Conservation (phyloP, 2,797 vertebrate genomes). For the Neopelma chrysocephalum region DNA sequence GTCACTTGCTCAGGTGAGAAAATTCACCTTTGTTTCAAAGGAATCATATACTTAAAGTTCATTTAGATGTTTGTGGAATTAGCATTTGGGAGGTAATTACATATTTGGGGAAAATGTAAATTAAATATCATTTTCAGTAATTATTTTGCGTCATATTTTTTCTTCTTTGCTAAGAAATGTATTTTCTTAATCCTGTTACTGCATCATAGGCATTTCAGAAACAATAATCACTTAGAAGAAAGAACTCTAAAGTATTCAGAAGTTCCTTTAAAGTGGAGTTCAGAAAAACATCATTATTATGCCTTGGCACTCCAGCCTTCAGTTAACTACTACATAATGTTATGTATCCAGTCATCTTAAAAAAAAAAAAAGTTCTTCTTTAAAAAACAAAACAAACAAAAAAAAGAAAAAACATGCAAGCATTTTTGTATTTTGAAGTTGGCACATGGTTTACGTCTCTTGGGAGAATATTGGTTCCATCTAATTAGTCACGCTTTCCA, state of each 20-base stretch:
- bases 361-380: background rate
- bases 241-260: background rate
- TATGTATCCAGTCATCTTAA: background rate
- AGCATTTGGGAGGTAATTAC: background rate
- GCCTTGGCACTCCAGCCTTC: background rate
- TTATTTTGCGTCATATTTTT: background rate
- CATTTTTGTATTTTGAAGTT: conserved; percentile 62
- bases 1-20: background rate
- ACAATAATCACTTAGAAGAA: background rate
- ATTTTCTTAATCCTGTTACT: background rate
- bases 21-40: background rate
- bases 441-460: conserved; percentile 64
- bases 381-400: background rate
- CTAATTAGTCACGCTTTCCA: conserved; percentile 73
- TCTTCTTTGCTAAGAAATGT: background rate
- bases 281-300: background rate
- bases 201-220: background rate
- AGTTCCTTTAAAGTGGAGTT: background rate
- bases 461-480: conserved; percentile 65
- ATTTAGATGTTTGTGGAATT: background rate
- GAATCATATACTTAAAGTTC: background rate
- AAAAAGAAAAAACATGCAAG: background rate
- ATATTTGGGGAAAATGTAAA: background rate
- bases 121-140: background rate
- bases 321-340: background rate